Evolutionary conservation across 2,113 vertebrate species (phyloP).

Genomic region (Mohoua ochrocephala): DNA sequence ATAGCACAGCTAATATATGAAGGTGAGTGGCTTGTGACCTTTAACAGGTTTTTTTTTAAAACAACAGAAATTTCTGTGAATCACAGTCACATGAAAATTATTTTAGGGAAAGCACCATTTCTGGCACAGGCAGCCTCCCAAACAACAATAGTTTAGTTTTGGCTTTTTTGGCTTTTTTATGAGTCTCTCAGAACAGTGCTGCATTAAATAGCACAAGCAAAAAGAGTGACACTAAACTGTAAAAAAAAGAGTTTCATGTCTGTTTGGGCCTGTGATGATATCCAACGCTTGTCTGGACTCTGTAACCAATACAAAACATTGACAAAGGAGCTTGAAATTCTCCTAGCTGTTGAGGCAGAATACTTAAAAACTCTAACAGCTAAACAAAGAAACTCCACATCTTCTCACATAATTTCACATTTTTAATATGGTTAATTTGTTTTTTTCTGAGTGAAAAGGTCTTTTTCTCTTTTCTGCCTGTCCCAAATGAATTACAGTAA

Average conservation of each 20-base stretch:
- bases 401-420: not conserved
- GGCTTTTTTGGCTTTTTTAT: not conserved
- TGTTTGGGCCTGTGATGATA: not conserved
- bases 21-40: not conserved
- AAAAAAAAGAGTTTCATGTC: not conserved
- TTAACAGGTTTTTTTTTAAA: not conserved
- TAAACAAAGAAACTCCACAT: not conserved
- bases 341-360: not conserved
- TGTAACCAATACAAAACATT: not conserved
- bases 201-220: not conserved
- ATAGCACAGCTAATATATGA: not conserved
- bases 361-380: not conserved
- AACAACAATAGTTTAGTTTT: not conserved
- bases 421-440: not conserved
- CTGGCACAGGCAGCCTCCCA: not conserved
- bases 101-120: not conserved
- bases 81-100: not conserved
- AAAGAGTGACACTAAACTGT: not conserved
- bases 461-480: not conserved
- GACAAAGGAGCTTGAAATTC: not conserved
- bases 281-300: not conserved
- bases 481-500: not conserved
- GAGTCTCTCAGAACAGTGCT: not conserved
- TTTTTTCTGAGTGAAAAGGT: not conserved
- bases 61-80: not conserved